These are phyloP conservation scores for Aphaenogaster floridana DNA, from an alignment of 1,140 invertebrate species.

Conservation along the genomic window DNA sequence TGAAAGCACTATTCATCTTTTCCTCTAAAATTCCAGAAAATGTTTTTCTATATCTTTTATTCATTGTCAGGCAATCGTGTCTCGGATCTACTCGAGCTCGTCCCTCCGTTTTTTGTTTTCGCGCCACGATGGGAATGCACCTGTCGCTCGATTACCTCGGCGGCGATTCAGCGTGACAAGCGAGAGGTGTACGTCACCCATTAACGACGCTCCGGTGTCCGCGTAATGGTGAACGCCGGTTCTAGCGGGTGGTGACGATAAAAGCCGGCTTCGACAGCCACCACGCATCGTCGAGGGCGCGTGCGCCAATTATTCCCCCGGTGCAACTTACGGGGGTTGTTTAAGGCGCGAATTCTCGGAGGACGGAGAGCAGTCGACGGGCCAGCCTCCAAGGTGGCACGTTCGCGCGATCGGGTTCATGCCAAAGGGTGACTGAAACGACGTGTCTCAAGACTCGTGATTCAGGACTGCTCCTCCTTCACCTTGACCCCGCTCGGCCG, in stretches of 20 bases:
- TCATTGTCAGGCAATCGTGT: neutral
- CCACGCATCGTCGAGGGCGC: slow-evolving; percentile 48
- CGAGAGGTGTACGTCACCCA: slow-evolving; percentile 21
- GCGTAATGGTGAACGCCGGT: slow-evolving; percentile 32
- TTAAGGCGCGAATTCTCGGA: slow-evolving; percentile 77
- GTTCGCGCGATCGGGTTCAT: slow-evolving; percentile 18
- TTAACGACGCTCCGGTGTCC: slow-evolving; percentile 37
- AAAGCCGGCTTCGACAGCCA: neutral
- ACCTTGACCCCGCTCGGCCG: slow-evolving; percentile 22
- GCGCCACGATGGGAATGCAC: neutral
- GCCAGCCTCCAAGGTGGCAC: slow-evolving; percentile 48
- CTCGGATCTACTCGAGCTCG: neutral
- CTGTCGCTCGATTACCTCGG: slow-evolving; percentile 21
- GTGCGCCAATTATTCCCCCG: slow-evolving; percentile 61
- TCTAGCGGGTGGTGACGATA: slow-evolving; percentile 22
- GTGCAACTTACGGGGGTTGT: slow-evolving; percentile 67
- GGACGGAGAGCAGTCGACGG: slow-evolving; percentile 70
- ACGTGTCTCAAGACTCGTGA: slow-evolving; percentile 1
- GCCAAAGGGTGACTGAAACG: slow-evolving; percentile 28
- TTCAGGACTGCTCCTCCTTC: slow-evolving; percentile 11
- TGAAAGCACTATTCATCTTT: neutral
- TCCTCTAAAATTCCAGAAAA: neutral
- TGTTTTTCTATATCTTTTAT: neutral
- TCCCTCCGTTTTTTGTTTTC: neutral
- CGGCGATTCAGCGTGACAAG: slow-evolving; percentile 20